These are phyloP conservation scores for Endotricha flammealis DNA, from an alignment of 2,888 invertebrate species.

Conservation along the genomic window DNA sequence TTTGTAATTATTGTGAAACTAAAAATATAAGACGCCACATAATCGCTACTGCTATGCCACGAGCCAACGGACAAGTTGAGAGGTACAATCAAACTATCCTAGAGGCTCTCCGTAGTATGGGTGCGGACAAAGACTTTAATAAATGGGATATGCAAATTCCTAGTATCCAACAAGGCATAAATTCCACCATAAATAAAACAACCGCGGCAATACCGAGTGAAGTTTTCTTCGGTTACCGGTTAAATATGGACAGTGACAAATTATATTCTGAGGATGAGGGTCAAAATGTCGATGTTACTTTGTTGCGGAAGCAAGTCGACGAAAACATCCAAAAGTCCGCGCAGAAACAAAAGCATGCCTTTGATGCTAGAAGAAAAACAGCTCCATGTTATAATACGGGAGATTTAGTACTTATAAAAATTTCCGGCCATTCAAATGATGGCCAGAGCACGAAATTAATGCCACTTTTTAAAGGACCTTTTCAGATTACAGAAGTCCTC, in stretches of 20 bases:
- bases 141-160: constrained; percentile 21
- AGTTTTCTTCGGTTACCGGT: constrained; percentile 21
- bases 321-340: constrained; percentile 19
- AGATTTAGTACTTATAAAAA: constrained; percentile 24
- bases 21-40: constrained; percentile 14
- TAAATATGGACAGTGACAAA: constrained; percentile 14
- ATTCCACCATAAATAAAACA: constrained; percentile 21
- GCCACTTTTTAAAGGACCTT: constrained; percentile 24
- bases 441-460: constrained; percentile 24
- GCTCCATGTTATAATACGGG: constrained; percentile 16
- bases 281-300: constrained; percentile 14
- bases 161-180: constrained; percentile 23
- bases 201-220: constrained; percentile 20
- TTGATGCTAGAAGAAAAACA: constrained; percentile 19
- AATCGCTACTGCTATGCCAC: constrained; percentile 17
- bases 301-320: constrained; percentile 16
- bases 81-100: constrained; percentile 23
- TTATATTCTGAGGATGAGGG: constrained; percentile 10
- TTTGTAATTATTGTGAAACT: constrained; percentile 17
- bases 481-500: constrained; percentile 20
- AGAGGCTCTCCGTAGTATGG: constrained; percentile 20
- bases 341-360: constrained; percentile 16
- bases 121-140: constrained; percentile 21
- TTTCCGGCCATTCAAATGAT: constrained; percentile 22
- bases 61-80: constrained; percentile 23